Evolutionary conservation across 2,113 vertebrate genomes (phyloP), one percentile per base, ranked within the genome.

Genomic region (Macquaria australasica): DNA sequence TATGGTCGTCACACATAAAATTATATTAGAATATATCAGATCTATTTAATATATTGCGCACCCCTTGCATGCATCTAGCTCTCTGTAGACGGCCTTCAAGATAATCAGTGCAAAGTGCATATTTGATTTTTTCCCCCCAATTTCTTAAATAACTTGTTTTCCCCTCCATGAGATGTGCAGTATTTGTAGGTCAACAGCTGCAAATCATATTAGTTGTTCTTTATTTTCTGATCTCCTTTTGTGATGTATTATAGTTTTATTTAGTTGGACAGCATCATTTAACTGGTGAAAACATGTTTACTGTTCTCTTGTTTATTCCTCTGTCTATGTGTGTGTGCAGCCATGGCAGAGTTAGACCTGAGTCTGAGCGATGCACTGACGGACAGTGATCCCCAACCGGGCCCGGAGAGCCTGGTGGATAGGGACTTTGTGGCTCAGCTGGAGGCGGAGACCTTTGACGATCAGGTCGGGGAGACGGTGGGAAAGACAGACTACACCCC

Each of bases 331-430:
- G 25, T 79, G 3, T 81, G 9, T 85, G 77, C 84, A 94, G 93
- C 87, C 51, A 96, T 96, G 95, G 95, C 95, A 18, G 95, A 95
- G 85, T 89, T 94, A 77, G 97, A 98, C 93, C 94, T 99, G 84
- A 98, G 96, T 84, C 97, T 99, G 66, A 97, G 95, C 0, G 98
- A 99, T 0, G 98, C 98, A 0, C 95, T 99, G 84, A 97, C 93
- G 0, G 98, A 99, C 80, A 85, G 90, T 23, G 95, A 93, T 0
- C 82, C 96, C 18, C 96, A 93, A 1, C 87, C 94, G 28, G 91
- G 96, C 1, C 96, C 96, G 15, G 97, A 96, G 39, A 94, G 95
- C 71, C 50, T 77, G 66, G 96, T 99, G 91, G 94, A 99, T 76
- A 93, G 96, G 73, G 98, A 99, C 93, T 99, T 99, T 67, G 96